Evolutionary conservation across 1,140 invertebrate species (phyloP).

Genomic region (Drosophila rhopaloa): DNA sequence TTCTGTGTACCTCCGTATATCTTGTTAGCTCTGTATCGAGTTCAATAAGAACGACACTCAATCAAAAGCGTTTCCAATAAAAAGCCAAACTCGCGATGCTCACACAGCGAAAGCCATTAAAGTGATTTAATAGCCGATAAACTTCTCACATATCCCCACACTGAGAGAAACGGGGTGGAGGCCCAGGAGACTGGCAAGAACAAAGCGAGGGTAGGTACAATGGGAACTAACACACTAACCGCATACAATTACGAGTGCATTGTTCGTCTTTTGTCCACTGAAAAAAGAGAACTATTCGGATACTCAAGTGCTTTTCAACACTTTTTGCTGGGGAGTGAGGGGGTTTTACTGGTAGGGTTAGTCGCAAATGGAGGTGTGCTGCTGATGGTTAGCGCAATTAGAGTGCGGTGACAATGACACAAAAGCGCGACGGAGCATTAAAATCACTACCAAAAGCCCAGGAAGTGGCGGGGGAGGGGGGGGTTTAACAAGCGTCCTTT

Average conservation of each 20-base stretch:
- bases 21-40: neutral
- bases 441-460: conserved; percentile 39
- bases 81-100: conserved; percentile 17
- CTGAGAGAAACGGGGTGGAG: conserved; percentile 43
- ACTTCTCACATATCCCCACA: conserved; percentile 55
- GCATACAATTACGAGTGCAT: conserved; percentile 79
- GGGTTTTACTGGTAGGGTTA: neutral
- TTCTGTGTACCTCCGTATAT: neutral
- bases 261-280: conserved; percentile 70
- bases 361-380: conserved; percentile 24
- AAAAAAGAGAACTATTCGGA: conserved; percentile 57
- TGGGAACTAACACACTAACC: conserved; percentile 61
- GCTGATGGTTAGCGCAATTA: conserved; percentile 76
- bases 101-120: conserved; percentile 62
- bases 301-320: conserved; percentile 71
- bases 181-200: conserved; percentile 23
- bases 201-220: conserved; percentile 19
- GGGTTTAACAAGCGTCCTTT: conserved; percentile 67
- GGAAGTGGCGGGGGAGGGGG: conserved; percentile 40
- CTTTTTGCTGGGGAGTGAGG: conserved; percentile 19
- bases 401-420: conserved; percentile 78
- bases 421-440: conserved; percentile 70
- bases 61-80: conserved; percentile 13
- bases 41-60: conserved; percentile 27
- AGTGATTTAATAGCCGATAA: conserved; percentile 79